These are phyloP conservation scores for Alfaro cultratus DNA, from an alignment of 2,797 vertebrate genomes.

Conservation along the genomic window DNA sequence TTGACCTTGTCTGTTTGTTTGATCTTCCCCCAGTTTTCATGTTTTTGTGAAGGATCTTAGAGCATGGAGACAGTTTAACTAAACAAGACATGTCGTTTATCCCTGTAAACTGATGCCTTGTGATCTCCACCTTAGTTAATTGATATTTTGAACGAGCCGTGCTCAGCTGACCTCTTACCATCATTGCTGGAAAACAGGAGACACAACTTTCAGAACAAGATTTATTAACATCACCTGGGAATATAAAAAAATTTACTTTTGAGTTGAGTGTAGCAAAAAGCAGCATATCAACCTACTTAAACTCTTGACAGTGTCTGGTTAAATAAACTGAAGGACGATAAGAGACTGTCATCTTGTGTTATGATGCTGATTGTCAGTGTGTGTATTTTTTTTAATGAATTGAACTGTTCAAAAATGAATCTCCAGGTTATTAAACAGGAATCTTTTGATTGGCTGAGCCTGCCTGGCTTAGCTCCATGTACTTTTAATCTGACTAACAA, in stretches of 20 bases:
- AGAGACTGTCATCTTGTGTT: background rate
- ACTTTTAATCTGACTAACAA: background rate
- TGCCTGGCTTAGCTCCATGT: background rate
- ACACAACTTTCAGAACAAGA: background rate
- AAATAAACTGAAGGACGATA: background rate
- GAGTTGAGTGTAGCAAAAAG: background rate
- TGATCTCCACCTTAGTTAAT: background rate
- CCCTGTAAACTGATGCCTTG: background rate
- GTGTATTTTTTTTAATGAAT: background rate
- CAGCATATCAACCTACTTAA: background rate
- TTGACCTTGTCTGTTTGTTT: background rate
- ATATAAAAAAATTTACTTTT: background rate
- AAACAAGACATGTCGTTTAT: background rate
- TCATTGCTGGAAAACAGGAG: background rate
- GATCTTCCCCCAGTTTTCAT: background rate
- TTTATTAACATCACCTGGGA: background rate
- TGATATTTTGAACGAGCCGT: background rate
- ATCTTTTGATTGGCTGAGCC: too few species aligned
- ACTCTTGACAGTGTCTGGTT: background rate
- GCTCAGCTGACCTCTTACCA: background rate
- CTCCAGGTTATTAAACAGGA: too few species aligned
- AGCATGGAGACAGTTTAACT: background rate
- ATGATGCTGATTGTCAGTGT: background rate
- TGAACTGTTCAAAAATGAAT: background rate
- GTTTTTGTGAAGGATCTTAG: background rate